Conservation (phyloP, 1,140 invertebrate species). For the Neotoxoptera formosana region DNA sequence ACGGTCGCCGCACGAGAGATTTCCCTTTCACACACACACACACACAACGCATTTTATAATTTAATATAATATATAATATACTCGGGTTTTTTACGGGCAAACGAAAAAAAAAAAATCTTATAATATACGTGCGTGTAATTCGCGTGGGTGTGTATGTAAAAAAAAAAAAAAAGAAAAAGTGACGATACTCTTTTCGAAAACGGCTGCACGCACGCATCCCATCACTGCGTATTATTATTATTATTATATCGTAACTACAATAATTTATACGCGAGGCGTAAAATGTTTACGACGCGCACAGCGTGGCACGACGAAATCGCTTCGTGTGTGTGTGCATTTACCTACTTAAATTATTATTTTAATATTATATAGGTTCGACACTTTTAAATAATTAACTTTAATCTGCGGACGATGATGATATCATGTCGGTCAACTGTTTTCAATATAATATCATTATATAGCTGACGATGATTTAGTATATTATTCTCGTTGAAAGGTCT, state of each 20-base stretch:
- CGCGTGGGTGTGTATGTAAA: neutral
- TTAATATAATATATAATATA: slow-evolving; percentile 12
- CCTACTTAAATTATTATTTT: neutral
- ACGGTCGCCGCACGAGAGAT: slow-evolving; percentile 38
- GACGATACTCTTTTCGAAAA: slow-evolving; percentile 27
- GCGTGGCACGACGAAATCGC: neutral
- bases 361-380: neutral
- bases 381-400: neutral
- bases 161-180: slow-evolving; percentile 31
- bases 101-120: neutral
- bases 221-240: neutral
- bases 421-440: too few relatives aligned
- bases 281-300: neutral
- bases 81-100: neutral
- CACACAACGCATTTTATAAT: too few relatives aligned
- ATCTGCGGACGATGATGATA: too few relatives aligned
- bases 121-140: neutral
- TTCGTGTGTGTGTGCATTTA: neutral
- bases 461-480: too few relatives aligned
- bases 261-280: neutral
- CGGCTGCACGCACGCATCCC: neutral
- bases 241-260: neutral
- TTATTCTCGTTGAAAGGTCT: too few relatives aligned
- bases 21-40: slow-evolving; percentile 46
- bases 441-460: too few relatives aligned